Evolutionary conservation across 2,113 vertebrate genomes (phyloP).

Genomic region (Mus musculus): GRCm39 chr10:57662501-57663000

Average conservation of each 20-base stretch:
- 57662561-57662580: accelerated
- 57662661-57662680: background rate
- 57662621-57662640: background rate
- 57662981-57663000: background rate
- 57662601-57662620: background rate
- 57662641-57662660: background rate
- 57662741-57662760: background rate
- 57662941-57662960: background rate
- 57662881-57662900: conserved; percentile 22
- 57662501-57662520: accelerated
- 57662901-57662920: conserved; percentile 19
- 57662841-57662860: conserved; percentile 21
- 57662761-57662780: conserved; percentile 32
- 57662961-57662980: background rate
- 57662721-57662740: background rate
- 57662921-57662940: conserved; percentile 6
- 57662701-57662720: background rate
- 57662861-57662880: background rate
- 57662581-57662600: background rate
- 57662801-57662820: background rate
- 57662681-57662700: background rate
- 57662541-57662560: no score
- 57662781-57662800: conserved; percentile 1
- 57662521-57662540: background rate
- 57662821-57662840: background rate